A percentile compares a stretch with the other conserved stretches of the same genome.
Evolutionary conservation across 2,113 vertebrate species (phyloP).

Genomic region (Hyperopisus bebe): DNA sequence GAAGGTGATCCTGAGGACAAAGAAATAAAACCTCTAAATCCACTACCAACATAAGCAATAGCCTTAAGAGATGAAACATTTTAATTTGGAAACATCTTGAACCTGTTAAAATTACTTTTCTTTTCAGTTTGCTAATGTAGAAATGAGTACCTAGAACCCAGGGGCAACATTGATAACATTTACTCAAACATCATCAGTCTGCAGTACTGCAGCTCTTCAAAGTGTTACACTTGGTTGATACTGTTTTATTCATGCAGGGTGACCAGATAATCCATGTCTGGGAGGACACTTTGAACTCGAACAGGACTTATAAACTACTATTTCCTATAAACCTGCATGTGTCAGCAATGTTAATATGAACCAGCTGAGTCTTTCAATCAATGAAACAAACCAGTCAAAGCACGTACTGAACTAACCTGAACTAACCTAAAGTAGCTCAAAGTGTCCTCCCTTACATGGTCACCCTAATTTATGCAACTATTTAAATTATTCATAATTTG

Average conservation of each 20-base stretch:
- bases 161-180: too few species aligned
- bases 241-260: neutral
- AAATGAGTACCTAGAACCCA: too few species aligned
- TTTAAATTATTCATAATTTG: neutral
- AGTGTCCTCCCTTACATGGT: neutral
- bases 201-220: too few species aligned
- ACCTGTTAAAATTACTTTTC: too few species aligned
- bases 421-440: neutral
- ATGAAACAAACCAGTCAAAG: neutral
- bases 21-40: neutral
- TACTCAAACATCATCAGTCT: too few species aligned
- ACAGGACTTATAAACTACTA: neutral
- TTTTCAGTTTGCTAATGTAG: too few species aligned
- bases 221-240: too few species aligned
- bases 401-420: neutral
- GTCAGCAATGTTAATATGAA: neutral
- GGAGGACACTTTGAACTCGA: neutral
- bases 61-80: too few species aligned
- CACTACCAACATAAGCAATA: neutral
- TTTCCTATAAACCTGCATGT: neutral
- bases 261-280: neutral
- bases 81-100: too few species aligned
- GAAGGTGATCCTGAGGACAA: neutral
- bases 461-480: neutral
- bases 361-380: neutral